Conservation (phyloP, 1,140 invertebrate species). For the Tetragnatha versicolor region DNA sequence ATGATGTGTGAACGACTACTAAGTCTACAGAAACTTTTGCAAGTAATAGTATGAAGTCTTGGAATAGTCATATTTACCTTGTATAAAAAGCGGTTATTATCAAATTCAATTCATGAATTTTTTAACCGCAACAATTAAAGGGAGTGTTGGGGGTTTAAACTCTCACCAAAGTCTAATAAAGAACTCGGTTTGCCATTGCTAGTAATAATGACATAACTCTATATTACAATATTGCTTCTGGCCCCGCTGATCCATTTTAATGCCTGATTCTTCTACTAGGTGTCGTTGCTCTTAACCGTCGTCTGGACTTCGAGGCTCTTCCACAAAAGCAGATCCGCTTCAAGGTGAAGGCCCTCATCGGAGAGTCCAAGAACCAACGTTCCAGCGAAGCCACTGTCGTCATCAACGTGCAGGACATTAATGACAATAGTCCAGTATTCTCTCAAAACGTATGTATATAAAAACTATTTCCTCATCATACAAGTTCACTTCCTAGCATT, state of each 20-base stretch:
- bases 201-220: too few relatives aligned
- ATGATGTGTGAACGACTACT: too few relatives aligned
- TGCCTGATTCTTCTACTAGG: conserved; percentile 17
- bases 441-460: conserved; percentile 57
- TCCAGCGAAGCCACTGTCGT: conserved; percentile 73
- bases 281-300: conserved; percentile 72
- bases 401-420: conserved; percentile 79
- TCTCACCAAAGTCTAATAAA: too few relatives aligned
- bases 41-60: too few relatives aligned
- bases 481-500: not conserved
- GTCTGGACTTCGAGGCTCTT: conserved; percentile 76
- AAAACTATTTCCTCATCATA: not conserved
- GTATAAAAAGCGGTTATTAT: too few relatives aligned
- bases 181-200: too few relatives aligned
- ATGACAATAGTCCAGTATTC: conserved; percentile 88
- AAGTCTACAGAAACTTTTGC: too few relatives aligned
- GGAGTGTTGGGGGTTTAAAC: too few relatives aligned
- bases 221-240: too few relatives aligned
- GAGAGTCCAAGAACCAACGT: conserved; percentile 67
- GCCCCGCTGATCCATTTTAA: not conserved
- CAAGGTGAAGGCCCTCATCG: conserved; percentile 75
- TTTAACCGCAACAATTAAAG: too few relatives aligned
- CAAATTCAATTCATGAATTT: too few relatives aligned
- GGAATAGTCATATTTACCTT: too few relatives aligned
- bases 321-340: conserved; percentile 70